These are phyloP conservation scores for Tetramorium bicarinatum DNA, from an alignment of 2,888 invertebrate genomes.

Conservation along the genomic window DNA sequence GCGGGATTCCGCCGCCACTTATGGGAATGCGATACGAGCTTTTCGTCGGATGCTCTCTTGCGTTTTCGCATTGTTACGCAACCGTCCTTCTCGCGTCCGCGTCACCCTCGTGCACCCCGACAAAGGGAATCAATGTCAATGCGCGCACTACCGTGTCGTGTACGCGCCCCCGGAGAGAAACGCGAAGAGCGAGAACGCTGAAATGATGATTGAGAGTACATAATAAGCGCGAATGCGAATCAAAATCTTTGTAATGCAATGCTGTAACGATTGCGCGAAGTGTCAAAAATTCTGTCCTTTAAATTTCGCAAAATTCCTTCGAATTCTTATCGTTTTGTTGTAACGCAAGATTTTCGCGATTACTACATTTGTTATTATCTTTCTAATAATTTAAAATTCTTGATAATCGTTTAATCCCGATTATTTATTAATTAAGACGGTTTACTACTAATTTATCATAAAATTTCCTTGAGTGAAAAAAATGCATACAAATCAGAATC, in stretches of 20 bases:
- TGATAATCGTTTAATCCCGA: neutral
- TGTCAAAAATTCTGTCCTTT: neutral
- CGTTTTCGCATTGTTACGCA: constrained; percentile 82
- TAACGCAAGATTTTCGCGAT: neutral
- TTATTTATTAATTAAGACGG: neutral
- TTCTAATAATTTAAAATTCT: neutral
- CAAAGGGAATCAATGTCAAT: constrained; percentile 78
- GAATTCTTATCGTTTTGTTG: neutral
- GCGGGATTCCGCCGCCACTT: constrained; percentile 78
- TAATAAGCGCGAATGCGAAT: constrained; percentile 32
- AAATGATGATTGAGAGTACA: constrained; percentile 29
- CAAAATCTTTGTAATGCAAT: constrained; percentile 2
- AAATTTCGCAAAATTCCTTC: neutral
- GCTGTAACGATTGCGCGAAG: neutral
- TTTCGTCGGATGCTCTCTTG: constrained; percentile 81
- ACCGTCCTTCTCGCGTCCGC: constrained; percentile 70
- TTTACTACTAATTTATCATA: neutral
- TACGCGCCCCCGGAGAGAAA: constrained; percentile 43
- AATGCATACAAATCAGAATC: neutral
- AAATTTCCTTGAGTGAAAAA: neutral
- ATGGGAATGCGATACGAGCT: constrained; percentile 82
- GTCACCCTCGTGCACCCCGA: constrained; percentile 53
- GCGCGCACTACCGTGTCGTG: constrained; percentile 57
- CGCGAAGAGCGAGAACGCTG: constrained; percentile 2
- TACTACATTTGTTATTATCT: constrained; percentile 3